These are phyloP conservation scores for Prenolepis imparis DNA, from an alignment of 2,888 invertebrate species.

Conservation along the genomic window DNA sequence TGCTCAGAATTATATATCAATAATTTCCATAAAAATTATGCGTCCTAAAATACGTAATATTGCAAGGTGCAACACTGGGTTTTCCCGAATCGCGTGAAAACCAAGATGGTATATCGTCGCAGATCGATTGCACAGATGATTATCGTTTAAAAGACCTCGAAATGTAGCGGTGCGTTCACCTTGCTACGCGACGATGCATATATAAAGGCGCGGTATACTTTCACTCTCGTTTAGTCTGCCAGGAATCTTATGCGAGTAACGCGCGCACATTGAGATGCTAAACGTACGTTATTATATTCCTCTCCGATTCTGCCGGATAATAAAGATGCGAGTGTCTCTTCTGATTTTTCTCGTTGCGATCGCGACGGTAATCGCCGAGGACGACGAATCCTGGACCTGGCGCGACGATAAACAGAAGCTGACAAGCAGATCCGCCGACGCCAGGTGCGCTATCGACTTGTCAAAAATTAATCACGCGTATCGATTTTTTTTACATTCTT, in stretches of 20 bases:
- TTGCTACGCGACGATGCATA: constrained; percentile 65
- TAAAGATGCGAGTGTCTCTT: constrained; percentile 46
- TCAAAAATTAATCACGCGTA: background rate
- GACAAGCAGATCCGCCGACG: constrained; percentile 49
- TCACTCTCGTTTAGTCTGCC: constrained; percentile 79
- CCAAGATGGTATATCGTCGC: background rate
- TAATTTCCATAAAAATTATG: background rate
- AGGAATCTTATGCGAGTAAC: constrained; percentile 50
- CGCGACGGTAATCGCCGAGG: constrained; percentile 60
- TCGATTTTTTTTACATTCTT: background rate
- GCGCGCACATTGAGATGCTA: background rate
- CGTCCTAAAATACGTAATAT: background rate
- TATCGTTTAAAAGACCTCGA: constrained; percentile 72
- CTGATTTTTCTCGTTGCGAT: constrained; percentile 54
- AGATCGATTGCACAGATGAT: constrained; percentile 34
- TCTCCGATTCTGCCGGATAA: background rate
- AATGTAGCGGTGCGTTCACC: constrained; percentile 71
- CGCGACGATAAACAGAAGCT: constrained; percentile 76
- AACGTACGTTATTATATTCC: background rate
- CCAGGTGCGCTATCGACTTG: constrained; percentile 66
- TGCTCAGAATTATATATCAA: too few species aligned
- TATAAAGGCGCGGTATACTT: constrained; percentile 79
- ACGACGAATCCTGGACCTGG: constrained; percentile 87
- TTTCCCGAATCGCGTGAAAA: constrained; percentile 4
- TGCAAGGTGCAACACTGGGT: too few species aligned